Conservation (phyloP, 1,140 invertebrate species). For the Vollenhovia emeryi region DNA sequence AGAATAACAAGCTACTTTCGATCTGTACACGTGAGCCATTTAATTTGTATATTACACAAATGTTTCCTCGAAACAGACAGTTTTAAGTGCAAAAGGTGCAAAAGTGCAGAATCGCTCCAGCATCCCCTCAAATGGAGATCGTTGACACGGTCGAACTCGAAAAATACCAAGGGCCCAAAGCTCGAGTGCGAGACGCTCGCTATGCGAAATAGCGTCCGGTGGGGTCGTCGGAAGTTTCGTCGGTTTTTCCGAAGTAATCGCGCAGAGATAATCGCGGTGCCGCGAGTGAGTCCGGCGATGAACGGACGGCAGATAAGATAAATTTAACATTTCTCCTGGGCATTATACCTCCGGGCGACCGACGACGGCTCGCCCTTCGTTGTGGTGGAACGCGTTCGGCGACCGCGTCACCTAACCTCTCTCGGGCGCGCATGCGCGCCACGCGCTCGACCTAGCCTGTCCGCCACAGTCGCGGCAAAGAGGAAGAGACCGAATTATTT, state of each 20-base stretch:
- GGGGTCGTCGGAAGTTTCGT: not conserved
- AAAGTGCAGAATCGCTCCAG: too few relatives aligned
- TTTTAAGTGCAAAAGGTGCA: too few relatives aligned
- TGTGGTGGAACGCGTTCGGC: not conserved
- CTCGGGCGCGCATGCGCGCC: not conserved
- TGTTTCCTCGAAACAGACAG: too few relatives aligned
- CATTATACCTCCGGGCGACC: not conserved
- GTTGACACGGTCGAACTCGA: not conserved
- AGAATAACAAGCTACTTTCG: too few relatives aligned
- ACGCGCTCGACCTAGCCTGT: not conserved
- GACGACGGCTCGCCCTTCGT: not conserved
- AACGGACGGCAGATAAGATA: not conserved
- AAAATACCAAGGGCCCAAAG: not conserved
- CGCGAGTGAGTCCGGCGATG: too few relatives aligned
- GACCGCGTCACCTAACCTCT: constrained; percentile 4
- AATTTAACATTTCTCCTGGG: constrained; percentile 26
- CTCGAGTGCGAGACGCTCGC: too few relatives aligned
- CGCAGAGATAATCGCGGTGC: not conserved
- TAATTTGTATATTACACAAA: too few relatives aligned
- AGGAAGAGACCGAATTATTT: constrained; percentile 28
- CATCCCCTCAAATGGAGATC: too few relatives aligned
- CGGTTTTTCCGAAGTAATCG: not conserved
- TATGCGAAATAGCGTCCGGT: not conserved
- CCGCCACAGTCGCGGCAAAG: not conserved
- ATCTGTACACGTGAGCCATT: too few relatives aligned